Evolutionary conservation across 92 coral and sea anemone genomes (phyloP), one percentile per base, ranked within the genome.

Genomic region (Bergia puertoricense): DNA sequence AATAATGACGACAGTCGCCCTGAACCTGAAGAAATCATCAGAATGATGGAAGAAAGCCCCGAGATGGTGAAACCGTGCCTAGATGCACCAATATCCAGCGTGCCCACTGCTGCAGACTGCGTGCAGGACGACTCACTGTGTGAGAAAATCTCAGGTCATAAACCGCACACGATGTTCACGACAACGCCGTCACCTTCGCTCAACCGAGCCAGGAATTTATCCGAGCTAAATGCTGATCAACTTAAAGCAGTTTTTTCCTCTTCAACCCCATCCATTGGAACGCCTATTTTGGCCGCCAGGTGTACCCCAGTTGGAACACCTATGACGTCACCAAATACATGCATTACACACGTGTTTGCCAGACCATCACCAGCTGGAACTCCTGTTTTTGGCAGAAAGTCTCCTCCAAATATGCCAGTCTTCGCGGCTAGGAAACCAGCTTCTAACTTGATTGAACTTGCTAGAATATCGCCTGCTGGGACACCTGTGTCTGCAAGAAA

Each of bases 51-150:
- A 6, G 86, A 82, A 69, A 67, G 40, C 77, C 59, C 86, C 8
- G 77, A 66, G 43, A 82, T 65, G 86, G 39, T 82, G 16, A 82
- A 2, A 2, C 30, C 76, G 30, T 82, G 86, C 59, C 76, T 67
- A 13, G 86, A 82, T 6, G 86, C 86, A 18, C 86, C 86, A 4
- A 67, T 82, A 2, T 57, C 86, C 5, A 82, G 86, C 62, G 86
- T 82, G 13, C 76, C 77, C 42, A 82, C 86, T n/a, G 86, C 86
- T 0, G 86, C 16, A n/a, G 76, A 82, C 75, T 67, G 86, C 56
- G 36, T 66, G 30, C 57, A 67, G 39, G 73, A 41, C 13, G 30
- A 43, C 54, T 46, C 30, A 10, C 36, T 71, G 41, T 82, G 76
- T 50, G 77, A 82, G 56, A 44, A 62, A 23, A 82, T 65, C 37